These are phyloP conservation scores for Metaphire vulgaris DNA, from an alignment of 1,140 invertebrate species.

Conservation along the genomic window DNA sequence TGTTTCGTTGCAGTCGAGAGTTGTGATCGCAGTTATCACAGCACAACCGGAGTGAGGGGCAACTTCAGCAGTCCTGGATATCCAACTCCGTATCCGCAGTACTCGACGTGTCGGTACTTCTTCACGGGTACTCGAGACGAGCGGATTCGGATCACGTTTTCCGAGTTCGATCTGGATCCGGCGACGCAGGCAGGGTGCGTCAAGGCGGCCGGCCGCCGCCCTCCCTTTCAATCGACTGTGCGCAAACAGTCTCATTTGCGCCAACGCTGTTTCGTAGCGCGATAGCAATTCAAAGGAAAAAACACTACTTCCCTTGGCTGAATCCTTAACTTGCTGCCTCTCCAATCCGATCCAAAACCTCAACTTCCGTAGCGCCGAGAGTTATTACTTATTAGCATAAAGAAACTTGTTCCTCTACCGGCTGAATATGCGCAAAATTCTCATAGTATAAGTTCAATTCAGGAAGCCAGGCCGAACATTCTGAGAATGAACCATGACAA, in stretches of 20 bases:
- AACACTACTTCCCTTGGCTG: too few relatives aligned
- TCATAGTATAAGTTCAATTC: too few relatives aligned
- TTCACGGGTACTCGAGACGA: conserved; percentile 9
- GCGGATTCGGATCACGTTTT: conserved; percentile 13
- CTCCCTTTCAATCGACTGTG: background rate
- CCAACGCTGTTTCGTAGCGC: background rate
- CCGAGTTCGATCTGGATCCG: conserved; percentile 12
- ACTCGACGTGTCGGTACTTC: conserved; percentile 1
- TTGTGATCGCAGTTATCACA: too few relatives aligned
- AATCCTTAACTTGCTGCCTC: background rate
- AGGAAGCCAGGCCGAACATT: too few relatives aligned
- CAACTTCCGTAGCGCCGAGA: background rate
- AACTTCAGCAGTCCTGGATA: conserved; percentile 19
- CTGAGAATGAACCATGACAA: too few relatives aligned
- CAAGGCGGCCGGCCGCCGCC: too few relatives aligned
- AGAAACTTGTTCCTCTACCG: too few relatives aligned
- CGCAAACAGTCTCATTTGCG: background rate
- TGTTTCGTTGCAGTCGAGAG: too few relatives aligned
- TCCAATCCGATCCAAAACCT: background rate
- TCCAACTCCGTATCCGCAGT: background rate
- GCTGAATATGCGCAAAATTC: too few relatives aligned
- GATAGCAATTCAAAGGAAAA: background rate
- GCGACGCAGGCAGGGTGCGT: conserved; percentile 15
- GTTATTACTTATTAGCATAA: background rate
- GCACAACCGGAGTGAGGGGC: background rate